Base-by-base conservation (phyloP, 2,113 vertebrate species). In the Odocoileus hemionus region DNA sequence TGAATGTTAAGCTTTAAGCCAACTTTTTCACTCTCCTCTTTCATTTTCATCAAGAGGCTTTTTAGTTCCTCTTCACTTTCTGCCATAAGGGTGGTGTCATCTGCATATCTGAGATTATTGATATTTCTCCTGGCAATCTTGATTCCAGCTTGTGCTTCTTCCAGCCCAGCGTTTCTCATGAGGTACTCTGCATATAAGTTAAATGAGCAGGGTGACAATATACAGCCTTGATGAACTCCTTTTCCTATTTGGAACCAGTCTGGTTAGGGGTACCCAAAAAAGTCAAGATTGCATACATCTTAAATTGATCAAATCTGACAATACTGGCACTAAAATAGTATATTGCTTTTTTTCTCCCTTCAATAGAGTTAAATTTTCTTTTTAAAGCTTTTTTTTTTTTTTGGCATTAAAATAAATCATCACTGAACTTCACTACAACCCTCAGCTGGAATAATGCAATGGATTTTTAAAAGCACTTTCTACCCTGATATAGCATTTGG, bases 331-430 rank as follows among this genome's bases (percentile, higher is more conserved):
- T 67, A 25, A 91, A 82, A 52, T 23, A 79, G 15, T 57, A 52
- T 6, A 33, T 11, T 10, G 10, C 23, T 47, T 8, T 78, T 61
- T 19, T 21, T 1, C 36, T 13, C 43, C 23, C 7, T 6, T 57
- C 57, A 91, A 79, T 92, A 39, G 82, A 94, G 60, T 93, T 95
- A 86, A 26, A 84, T 52, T 97, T 96, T 98, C 54, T 93, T 93
- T 61, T 36, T 43, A 88, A 93, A 91, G 47, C n/a, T 93, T 95
- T 96, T 86, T 87, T 95, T 86, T 78, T 6, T 92, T 78, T 50
- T 64, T 39, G 0, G 26, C 17, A 79, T 83, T 84, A 96, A 80
- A 76, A 88, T 95, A 92, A 82, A 91, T 70, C 67, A 93, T 95
- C 26, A 74, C 54, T 86, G 55, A 3, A 13, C 3, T 61, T 94